Evolutionary conservation across 1,140 invertebrate species (phyloP).

Genomic region (Steinernema feltiae): DNA sequence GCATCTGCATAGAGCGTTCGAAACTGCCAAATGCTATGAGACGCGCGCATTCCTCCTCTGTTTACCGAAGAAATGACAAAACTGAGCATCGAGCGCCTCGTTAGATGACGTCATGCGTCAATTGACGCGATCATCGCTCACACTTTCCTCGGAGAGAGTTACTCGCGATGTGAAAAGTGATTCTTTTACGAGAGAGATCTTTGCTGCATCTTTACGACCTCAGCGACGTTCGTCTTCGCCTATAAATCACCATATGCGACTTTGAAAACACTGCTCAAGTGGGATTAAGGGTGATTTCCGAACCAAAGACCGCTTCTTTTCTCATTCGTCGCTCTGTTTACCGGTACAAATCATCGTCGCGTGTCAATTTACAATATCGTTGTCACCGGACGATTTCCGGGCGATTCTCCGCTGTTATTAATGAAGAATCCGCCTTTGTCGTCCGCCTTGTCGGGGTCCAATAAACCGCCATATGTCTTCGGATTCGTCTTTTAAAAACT

Average conservation of each 20-base stretch:
- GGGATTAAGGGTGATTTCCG: not conserved
- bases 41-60: not conserved
- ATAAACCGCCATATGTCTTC: slow-evolving; percentile 10
- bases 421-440: not conserved
- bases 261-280: not conserved
- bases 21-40: not conserved
- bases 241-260: not conserved
- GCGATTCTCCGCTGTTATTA: not conserved
- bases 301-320: not conserved
- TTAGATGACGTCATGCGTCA: not conserved
- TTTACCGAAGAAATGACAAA: not conserved
- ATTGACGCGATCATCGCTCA: not conserved
- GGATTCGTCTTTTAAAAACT: not conserved
- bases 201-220: no score
- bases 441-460: not conserved
- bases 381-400: no score
- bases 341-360: no score
- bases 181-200: not conserved
- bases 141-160: no score
- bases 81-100: not conserved
- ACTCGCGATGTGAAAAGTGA: not conserved
- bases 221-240: not conserved
- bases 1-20: not conserved
- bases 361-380: no score
- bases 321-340: not conserved